A percentile compares a stretch with the other conserved stretches of the same genome.
These are phyloP conservation scores for Procavia capensis DNA, from an alignment of 2,113 vertebrate genomes.

Conservation along the genomic window DNA sequence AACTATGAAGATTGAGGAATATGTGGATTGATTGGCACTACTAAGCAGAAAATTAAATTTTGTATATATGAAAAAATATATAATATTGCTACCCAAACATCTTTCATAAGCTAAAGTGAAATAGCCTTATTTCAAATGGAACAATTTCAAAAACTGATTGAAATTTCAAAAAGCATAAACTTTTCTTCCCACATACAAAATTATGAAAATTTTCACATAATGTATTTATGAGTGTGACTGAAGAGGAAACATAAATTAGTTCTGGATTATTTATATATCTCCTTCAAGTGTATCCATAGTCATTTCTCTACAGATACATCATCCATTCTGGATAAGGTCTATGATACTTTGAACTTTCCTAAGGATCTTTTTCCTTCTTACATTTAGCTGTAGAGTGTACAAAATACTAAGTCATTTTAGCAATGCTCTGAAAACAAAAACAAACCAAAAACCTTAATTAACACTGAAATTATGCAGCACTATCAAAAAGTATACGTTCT, in stretches of 20 bases:
- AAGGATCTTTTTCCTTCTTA: neutral
- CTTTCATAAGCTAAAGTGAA: neutral
- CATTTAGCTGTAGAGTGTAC: neutral
- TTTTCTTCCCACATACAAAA: neutral
- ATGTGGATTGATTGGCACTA: neutral
- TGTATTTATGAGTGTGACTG: neutral
- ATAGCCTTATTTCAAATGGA: neutral
- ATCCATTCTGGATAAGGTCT: neutral
- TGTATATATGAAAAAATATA: neutral
- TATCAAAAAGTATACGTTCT: neutral
- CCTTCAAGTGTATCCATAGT: neutral
- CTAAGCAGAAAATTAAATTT: neutral
- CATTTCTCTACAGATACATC: neutral
- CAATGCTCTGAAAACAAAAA: neutral
- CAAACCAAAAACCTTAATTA: neutral
- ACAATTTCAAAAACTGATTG: neutral
- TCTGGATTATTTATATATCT: neutral
- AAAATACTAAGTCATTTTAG: neutral
- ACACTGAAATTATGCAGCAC: neutral
- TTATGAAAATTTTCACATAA: neutral
- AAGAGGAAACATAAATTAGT: neutral
- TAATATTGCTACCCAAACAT: neutral
- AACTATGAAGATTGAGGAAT: neutral
- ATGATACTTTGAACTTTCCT: neutral
- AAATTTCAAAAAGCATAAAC: neutral